These are phyloP conservation scores for Hippocampus guttulatus DNA, from an alignment of 2,113 vertebrate genomes.

Conservation along the genomic window DNA sequence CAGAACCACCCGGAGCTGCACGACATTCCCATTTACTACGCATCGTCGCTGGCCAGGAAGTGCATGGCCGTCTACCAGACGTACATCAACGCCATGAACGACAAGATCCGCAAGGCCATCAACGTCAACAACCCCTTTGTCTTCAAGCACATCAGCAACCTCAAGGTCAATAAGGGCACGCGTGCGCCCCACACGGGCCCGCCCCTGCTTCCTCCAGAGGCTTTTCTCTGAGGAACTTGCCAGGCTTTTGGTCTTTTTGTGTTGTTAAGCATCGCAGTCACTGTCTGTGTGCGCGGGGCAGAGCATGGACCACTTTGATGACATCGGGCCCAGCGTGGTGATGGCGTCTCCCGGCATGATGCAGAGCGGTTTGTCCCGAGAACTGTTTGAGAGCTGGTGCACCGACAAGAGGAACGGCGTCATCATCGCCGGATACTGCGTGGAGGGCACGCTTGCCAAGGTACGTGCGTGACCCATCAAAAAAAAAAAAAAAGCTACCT, in stretches of 20 bases:
- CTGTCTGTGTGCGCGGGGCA: conserved; percentile 33
- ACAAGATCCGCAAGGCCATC: conserved; percentile 97
- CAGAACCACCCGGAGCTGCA: conserved; percentile 97
- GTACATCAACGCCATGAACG: conserved; percentile 94
- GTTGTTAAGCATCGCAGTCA: no score
- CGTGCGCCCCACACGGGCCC: not conserved
- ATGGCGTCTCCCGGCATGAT: conserved; percentile 98
- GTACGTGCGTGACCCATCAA: conserved; percentile 48
- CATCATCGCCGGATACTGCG: conserved; percentile 93
- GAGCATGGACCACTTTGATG: conserved; percentile 98
- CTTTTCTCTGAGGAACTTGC: no score
- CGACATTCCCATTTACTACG: conserved; percentile 95
- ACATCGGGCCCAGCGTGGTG: conserved; percentile 93
- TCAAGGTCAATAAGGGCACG: conserved; percentile 75
- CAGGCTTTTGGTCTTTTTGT: no score
- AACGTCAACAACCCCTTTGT: conserved; percentile 97
- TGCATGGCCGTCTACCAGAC: conserved; percentile 98
- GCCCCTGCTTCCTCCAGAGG: not conserved
- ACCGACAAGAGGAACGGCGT: conserved; percentile 95
- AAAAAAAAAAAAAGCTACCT: no score
- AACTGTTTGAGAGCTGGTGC: conserved; percentile 96
- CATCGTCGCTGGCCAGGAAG: conserved; percentile 91
- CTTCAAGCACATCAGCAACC: conserved; percentile 96
- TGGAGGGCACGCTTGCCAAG: conserved; percentile 95
- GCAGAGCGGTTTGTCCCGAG: conserved; percentile 91